Base-by-base conservation (phyloP, 2,797 vertebrate species). In the Gymnocypris eckloni region DNA sequence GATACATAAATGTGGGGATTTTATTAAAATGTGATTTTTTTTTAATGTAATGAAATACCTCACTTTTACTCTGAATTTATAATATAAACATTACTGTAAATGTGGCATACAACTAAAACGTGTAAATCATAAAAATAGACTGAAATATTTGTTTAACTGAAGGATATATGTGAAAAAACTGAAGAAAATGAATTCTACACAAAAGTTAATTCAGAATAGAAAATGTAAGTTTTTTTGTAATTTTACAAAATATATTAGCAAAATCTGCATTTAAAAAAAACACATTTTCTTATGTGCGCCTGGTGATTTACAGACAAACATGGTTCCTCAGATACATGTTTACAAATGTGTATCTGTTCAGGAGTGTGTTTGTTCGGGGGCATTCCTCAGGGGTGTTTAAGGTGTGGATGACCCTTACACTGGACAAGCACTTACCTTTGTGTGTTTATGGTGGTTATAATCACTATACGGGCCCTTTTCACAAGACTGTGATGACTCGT, bases 1-100 rank as follows among this genome's bases (percentile, higher is more conserved):
- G 87, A 88, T 81, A 90, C 93, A 94, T 95, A 95, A 95, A 95
- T 95, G 94, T 79, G 90, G 92, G 93, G 94, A 94, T 95, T 94
- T 95, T 83, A 91, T 90, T 87, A 89, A 89, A 91, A 88, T 93
- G 85, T 92, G 90, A 91, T 39, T 82, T 86, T 91, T 91, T 89
- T 90, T 33, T 33, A 2, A 33, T 33, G 28, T 33, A 33, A 33
- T 33, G 2, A 33, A 33, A 33, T 33, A 33, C 28, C 28, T 33
- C 28, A 33, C 28, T 33, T 33, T 33, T 33, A 33, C 28, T 33
- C 28, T 33, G 28, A 33, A 33, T 33, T 33, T 33, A 33, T 33
- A 33, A 33, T 33, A 33, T 33, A 33, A 2, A 33, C 28, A 33
- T 33, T 33, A 33, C 28, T 33, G 28, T 33, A 66, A 69, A 69